Evolutionary conservation across 2,797 vertebrate genomes (phyloP).

Genomic region (Nyctalus aviator): DNA sequence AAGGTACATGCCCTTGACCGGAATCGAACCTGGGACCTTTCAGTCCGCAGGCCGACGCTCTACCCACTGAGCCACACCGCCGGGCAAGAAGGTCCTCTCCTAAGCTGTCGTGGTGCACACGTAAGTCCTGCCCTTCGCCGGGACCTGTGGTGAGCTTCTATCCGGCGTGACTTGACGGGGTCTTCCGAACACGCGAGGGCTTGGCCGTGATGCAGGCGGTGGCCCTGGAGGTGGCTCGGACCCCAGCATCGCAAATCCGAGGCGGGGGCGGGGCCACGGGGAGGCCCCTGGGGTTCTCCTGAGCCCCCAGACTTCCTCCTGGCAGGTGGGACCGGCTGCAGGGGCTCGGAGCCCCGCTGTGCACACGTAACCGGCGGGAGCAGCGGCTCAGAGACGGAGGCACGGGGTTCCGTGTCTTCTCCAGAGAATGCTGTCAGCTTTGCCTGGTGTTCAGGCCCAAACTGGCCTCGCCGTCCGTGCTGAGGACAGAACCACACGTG

Average conservation of each 20-base stretch:
- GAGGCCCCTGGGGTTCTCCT: background rate
- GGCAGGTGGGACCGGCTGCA: background rate
- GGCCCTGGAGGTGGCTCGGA: background rate
- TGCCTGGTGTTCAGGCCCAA: too few relatives aligned
- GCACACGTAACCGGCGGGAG: background rate
- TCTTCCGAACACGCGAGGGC: background rate
- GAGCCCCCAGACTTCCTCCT: background rate
- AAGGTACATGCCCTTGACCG: too few relatives aligned
- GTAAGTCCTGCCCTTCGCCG: background rate
- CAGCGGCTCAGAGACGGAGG: background rate
- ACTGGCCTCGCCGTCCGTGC: background rate
- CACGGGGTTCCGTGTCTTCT: accelerated
- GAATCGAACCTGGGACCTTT: too few relatives aligned
- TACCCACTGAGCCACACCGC: too few relatives aligned
- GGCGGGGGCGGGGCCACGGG: accelerated
- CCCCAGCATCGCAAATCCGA: background rate
- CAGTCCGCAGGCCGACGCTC: too few relatives aligned
- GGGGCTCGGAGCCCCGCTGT: background rate
- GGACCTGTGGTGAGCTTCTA: background rate
- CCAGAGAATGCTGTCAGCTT: background rate
- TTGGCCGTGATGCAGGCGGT: background rate
- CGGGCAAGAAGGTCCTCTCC: background rate
- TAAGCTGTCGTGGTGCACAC: background rate
- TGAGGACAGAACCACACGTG: background rate
- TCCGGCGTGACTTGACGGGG: too few relatives aligned